phyloP scores from a whole-genome alignment of 2,113 vertebrate genomes.

The Catharus minimus region DNA sequence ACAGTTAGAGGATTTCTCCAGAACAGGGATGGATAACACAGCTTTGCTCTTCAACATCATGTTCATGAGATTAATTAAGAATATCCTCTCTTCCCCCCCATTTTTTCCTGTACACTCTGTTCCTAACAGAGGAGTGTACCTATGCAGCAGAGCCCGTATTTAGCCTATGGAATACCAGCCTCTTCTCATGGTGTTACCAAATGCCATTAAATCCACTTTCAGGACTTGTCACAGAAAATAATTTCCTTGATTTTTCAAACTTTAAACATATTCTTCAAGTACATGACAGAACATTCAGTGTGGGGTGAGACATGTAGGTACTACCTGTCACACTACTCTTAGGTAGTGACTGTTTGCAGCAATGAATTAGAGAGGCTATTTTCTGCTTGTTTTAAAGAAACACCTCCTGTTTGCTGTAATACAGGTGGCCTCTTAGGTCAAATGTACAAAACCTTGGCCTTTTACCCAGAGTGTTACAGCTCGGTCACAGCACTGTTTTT shows the following conservation, averaged over 20 bases:
- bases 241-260: not conserved
- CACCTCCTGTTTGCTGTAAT: slow-evolving; percentile 36
- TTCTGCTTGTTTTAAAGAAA: slow-evolving; percentile 36
- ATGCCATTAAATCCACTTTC: not conserved
- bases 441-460: slow-evolving; percentile 52
- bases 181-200: not conserved
- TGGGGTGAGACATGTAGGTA: not conserved
- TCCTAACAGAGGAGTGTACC: not conserved
- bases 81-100: not conserved
- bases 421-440: slow-evolving; percentile 35
- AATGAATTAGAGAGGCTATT: not conserved
- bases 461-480: slow-evolving; percentile 49
- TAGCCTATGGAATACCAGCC: not conserved
- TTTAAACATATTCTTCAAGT: not conserved
- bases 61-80: not conserved
- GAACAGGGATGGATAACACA: not conserved
- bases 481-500: slow-evolving; percentile 45
- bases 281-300: not conserved
- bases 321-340: not conserved
- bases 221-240: not conserved
- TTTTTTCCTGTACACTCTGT: not conserved
- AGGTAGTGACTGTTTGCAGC: not conserved
- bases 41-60: not conserved
- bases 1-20: not conserved
- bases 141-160: not conserved